A percentile compares a stretch with the other conserved stretches of the same genome.
Conservation (phyloP, 2,797 vertebrate species). For the Euphonia xanthogaster region DNA sequence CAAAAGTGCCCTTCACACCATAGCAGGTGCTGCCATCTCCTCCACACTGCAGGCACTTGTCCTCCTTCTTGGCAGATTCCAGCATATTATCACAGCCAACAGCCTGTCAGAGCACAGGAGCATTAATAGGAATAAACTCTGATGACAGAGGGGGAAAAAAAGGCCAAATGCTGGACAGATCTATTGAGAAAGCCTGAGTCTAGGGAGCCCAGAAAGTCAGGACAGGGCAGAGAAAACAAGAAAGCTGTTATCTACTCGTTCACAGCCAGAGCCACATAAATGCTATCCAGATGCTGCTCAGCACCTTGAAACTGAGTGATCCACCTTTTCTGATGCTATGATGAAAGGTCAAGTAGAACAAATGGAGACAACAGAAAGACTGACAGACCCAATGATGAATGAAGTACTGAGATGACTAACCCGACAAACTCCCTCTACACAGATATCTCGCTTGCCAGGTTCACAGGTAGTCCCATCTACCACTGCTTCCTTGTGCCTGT, state of each 20-base stretch:
- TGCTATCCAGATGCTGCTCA: neutral
- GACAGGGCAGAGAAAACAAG: neutral
- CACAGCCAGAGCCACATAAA: neutral
- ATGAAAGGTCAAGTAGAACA: neutral
- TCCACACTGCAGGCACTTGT: slow-evolving; percentile 93
- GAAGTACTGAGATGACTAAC: slow-evolving; percentile 67
- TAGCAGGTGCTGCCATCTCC: slow-evolving; percentile 88
- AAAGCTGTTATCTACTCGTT: neutral
- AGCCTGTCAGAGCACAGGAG: slow-evolving; percentile 67
- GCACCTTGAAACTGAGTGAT: neutral
- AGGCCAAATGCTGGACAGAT: neutral
- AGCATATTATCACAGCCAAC: slow-evolving; percentile 92
- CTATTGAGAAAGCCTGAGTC: neutral
- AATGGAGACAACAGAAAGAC: neutral
- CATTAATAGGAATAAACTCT: neutral
- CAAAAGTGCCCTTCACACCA: slow-evolving; percentile 82
- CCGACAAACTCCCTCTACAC: slow-evolving; percentile 90
- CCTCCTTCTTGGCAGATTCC: slow-evolving; percentile 88
- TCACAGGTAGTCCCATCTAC: slow-evolving; percentile 91
- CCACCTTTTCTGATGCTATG: neutral
- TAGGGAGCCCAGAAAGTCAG: neutral
- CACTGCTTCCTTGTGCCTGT: slow-evolving; percentile 85
- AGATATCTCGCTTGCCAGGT: slow-evolving; percentile 87
- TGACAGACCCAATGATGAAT: neutral
- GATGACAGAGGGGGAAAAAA: neutral